Evolutionary conservation across 2,797 vertebrate species (phyloP), one percentile per base, ranked within the genome.

Genomic region (Diceros bicornis): DNA sequence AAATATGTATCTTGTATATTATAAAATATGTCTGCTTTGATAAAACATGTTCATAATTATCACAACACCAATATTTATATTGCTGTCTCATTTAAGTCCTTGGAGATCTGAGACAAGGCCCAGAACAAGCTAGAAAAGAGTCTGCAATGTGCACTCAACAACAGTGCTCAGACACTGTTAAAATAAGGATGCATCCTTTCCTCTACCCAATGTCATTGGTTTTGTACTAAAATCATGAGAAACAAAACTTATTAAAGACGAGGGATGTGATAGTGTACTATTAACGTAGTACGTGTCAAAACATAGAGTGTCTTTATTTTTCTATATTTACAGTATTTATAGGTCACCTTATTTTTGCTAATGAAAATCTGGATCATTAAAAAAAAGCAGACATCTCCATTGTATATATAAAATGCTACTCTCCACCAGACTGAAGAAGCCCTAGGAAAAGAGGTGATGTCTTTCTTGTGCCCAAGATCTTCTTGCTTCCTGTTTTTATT

Each of bases 11-110:
- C 72, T 93, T 84, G 1, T 66, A 92, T 59, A 92, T 92, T 90
- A 68, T 78, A 92, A 98, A 96, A 90, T 86, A 77, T 0, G 2
- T 50, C 68, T 25, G 20, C 78, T 17, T 57, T 79, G 62, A 93
- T 88, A 79, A 98, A 97, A 94, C 32, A 87, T 82, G 57, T 52
- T 91, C 89, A 94, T 41, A 89, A 71, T 96, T 88, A 81, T 72
- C 90, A 93, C 11, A 96, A 71, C 72, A 10, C 1, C 13, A 93
- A 82, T 83, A 90, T 95, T 96, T 97, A 57, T 55, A 59, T 6
- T 5, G 10, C 18, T 74, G 2, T 74, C 96, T 96, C 78, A 84
- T 89, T 97, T 94, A 96, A n/a, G 37, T 61, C 77, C 50, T 92
- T 50, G 29, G 50, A 95, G 4, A 83, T 47, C 74, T 90, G 84